Percentiles rank a stretch among this genome's conserved stretches.
Conservation (phyloP, 1,140 invertebrate species). For the Dendrolimus punctatus region DNA sequence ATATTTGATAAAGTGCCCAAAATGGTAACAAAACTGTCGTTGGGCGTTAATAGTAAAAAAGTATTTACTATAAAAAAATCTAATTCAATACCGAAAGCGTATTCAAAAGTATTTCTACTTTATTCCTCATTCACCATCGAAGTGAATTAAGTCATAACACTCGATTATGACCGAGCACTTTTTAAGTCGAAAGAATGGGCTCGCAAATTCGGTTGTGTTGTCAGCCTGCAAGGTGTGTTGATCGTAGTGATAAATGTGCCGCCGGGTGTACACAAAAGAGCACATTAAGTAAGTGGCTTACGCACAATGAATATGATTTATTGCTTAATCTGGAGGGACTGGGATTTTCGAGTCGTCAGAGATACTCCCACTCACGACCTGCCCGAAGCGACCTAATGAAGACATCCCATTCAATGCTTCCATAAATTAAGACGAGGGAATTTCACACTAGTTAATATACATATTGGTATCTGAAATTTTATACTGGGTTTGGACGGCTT, state of each 20-base stretch:
- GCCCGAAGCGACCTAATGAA: slow-evolving; percentile 57
- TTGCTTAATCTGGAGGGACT: slow-evolving; percentile 46
- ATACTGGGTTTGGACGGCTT: not conserved
- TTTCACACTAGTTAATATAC: slow-evolving; percentile 48
- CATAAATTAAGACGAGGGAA: slow-evolving; percentile 56
- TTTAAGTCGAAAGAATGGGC: slow-evolving; percentile 4
- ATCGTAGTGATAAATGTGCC: slow-evolving; percentile 46
- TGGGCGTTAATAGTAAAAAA: no score
- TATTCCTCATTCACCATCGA: no score
- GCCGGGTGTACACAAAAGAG: slow-evolving; percentile 30
- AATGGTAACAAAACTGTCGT: no score
- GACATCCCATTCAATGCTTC: slow-evolving; percentile 48
- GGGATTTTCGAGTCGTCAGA: slow-evolving; percentile 53
- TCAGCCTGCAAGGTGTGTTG: slow-evolving; percentile 25
- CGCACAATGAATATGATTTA: slow-evolving; percentile 61
- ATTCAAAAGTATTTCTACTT: no score
- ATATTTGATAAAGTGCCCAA: no score
- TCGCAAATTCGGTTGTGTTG: slow-evolving; percentile 26
- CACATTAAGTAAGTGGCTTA: slow-evolving; percentile 33
- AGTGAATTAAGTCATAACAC: no score
- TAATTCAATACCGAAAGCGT: no score
- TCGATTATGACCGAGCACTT: not conserved
- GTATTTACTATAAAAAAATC: no score
- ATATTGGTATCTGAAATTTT: slow-evolving; percentile 24
- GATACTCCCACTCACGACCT: slow-evolving; percentile 56